These are phyloP conservation scores for Chaenocephalus aceratus DNA, from an alignment of 2,113 vertebrate species.

Conservation along the genomic window DNA sequence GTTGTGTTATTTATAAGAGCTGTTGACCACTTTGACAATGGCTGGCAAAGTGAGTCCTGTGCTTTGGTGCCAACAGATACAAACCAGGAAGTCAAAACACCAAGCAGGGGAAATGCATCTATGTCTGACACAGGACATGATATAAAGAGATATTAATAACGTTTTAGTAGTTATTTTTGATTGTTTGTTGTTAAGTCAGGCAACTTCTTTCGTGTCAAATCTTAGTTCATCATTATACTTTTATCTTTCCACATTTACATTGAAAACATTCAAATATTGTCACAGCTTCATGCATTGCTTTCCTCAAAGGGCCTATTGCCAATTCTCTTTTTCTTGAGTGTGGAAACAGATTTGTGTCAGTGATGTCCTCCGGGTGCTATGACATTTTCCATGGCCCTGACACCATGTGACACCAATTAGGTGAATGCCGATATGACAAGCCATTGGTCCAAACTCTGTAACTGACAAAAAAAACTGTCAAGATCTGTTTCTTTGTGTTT, in stretches of 20 bases:
- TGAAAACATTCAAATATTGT: slow-evolving; percentile 14
- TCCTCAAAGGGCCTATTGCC: not conserved
- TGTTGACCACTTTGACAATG: slow-evolving; percentile 57
- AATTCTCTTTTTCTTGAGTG: not conserved
- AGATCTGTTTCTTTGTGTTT: slow-evolving; percentile 33
- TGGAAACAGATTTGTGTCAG: slow-evolving; percentile 31
- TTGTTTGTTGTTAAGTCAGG: not conserved
- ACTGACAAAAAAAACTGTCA: slow-evolving; percentile 42
- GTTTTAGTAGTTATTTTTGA: not conserved
- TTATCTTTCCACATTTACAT: not conserved
- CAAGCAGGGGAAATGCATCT: slow-evolving; percentile 30
- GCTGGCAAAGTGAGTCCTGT: slow-evolving; percentile 42
- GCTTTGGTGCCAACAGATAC: slow-evolving; percentile 60
- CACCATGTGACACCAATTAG: slow-evolving; percentile 67
- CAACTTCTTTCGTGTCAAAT: slow-evolving; percentile 9
- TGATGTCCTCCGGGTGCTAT: slow-evolving; percentile 19
- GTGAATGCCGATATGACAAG: slow-evolving; percentile 57
- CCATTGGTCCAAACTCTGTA: slow-evolving; percentile 58
- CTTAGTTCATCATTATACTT: not conserved
- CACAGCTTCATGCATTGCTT: not conserved
- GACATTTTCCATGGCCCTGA: slow-evolving; percentile 40
- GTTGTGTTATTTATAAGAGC: slow-evolving; percentile 62
- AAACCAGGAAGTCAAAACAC: slow-evolving; percentile 51
- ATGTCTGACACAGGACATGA: not conserved
- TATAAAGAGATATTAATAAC: slow-evolving; percentile 18